These are phyloP conservation scores for Egretta garzetta DNA, from an alignment of 2,113 vertebrate species.

Conservation along the genomic window DNA sequence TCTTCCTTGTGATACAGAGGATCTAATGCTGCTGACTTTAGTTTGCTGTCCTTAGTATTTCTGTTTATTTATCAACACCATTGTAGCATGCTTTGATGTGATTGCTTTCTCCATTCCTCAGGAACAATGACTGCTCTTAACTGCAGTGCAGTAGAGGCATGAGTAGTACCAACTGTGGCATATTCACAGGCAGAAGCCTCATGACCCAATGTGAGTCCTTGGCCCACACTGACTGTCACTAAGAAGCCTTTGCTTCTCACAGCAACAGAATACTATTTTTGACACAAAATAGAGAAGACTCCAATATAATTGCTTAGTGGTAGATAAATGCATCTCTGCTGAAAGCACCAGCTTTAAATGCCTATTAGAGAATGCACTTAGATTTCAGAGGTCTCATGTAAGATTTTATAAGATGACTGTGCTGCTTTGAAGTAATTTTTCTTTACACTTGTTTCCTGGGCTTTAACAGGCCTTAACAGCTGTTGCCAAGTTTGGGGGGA, in stretches of 20 bases:
- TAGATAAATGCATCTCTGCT: not conserved
- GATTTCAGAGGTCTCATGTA: not conserved
- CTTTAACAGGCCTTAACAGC: not conserved
- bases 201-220: not conserved
- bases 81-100: not conserved
- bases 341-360: not conserved
- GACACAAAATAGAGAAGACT: not conserved
- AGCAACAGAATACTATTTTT: not conserved
- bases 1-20: not conserved
- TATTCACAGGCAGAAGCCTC: not conserved
- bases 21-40: not conserved
- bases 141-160: not conserved
- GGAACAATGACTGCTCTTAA: not conserved
- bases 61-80: not conserved
- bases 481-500: not conserved
- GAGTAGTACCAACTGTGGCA: too few species aligned
- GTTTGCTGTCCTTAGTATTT: not conserved
- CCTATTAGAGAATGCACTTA: not conserved
- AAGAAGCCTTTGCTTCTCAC: not conserved
- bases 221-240: not conserved
- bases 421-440: not conserved
- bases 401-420: not conserved
- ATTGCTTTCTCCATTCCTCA: not conserved
- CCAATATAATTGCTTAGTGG: not conserved
- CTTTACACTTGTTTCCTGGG: not conserved